phyloP scores from a whole-genome alignment of 2,888 invertebrate species.

The Steinernema hermaphroditum region DNA sequence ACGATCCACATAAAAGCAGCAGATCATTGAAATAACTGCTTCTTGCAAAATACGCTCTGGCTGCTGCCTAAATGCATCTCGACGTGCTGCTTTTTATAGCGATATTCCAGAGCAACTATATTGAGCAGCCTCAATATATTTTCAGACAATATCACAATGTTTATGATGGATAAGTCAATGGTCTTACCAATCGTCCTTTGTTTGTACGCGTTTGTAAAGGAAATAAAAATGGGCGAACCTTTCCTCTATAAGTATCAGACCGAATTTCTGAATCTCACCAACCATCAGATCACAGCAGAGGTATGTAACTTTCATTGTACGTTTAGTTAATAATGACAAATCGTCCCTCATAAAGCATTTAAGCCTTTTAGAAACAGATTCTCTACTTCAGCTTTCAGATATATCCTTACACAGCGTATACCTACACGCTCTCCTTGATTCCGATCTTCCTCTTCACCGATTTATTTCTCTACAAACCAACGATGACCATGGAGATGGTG shows the following conservation, averaged over 20 bases:
- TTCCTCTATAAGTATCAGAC: slow-evolving; percentile 47
- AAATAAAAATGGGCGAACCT: slow-evolving; percentile 50
- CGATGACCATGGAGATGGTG: slow-evolving; percentile 47
- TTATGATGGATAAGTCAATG: neutral
- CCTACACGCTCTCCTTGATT: slow-evolving; percentile 42
- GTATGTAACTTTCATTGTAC: slow-evolving; percentile 25
- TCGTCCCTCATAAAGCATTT: too few species aligned
- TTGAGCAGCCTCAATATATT: neutral
- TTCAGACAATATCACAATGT: too few species aligned
- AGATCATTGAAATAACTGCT: neutral
- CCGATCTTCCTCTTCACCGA: slow-evolving; percentile 49
- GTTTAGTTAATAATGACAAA: too few species aligned
- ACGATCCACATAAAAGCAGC: neutral
- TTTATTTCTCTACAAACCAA: slow-evolving; percentile 49
- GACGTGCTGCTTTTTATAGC: neutral
- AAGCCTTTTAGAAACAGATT: too few species aligned
- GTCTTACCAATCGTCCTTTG: slow-evolving; percentile 29
- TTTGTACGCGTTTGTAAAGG: slow-evolving; percentile 40
- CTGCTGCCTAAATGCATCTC: neutral
- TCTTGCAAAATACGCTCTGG: neutral
- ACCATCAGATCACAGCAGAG: slow-evolving; percentile 43
- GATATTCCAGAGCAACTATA: too few species aligned
- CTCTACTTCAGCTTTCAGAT: slow-evolving; percentile 37
- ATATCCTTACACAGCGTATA: slow-evolving; percentile 46
- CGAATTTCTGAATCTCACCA: slow-evolving; percentile 46